Evolutionary conservation across 2,888 invertebrate genomes (phyloP).

Genomic region (Hetaerina titia): DNA sequence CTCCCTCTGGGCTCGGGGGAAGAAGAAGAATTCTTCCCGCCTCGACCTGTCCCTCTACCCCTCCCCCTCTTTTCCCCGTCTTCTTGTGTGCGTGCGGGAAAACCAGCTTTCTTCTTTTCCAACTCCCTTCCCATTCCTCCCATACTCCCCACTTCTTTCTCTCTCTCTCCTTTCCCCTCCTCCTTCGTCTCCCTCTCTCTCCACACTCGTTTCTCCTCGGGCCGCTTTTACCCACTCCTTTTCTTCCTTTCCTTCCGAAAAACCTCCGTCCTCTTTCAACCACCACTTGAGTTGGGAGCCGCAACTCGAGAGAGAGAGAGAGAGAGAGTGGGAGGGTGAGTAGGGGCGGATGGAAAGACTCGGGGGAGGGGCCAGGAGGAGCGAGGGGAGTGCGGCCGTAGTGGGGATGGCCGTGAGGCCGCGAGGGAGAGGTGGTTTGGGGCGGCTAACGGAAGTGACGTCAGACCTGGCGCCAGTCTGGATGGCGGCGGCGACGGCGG

Average conservation of each 20-base stretch:
- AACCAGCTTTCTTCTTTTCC: slow-evolving; percentile 2
- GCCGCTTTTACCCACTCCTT: slow-evolving; percentile 67
- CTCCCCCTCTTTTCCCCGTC: neutral
- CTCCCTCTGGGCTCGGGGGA: slow-evolving; percentile 23
- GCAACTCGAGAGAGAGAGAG: neutral
- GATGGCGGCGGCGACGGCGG: slow-evolving; percentile 63
- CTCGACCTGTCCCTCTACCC: neutral
- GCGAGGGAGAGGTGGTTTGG: slow-evolving; percentile 29
- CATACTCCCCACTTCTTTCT: neutral
- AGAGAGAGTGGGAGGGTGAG: neutral
- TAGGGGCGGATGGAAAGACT: neutral
- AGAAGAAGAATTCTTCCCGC: neutral
- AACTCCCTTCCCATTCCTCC: neutral
- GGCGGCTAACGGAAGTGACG: slow-evolving; percentile 64
- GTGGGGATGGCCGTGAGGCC: slow-evolving; percentile 4
- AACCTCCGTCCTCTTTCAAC: slow-evolving; percentile 59
- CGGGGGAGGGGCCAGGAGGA: neutral
- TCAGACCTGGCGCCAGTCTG: slow-evolving; percentile 66
- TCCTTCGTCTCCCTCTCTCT: slow-evolving; percentile 69
- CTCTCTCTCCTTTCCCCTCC: slow-evolving; percentile 68
- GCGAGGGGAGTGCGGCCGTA: neutral
- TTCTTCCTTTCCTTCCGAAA: neutral
- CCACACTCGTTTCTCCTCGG: slow-evolving; percentile 69
- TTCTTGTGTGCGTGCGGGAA: neutral
- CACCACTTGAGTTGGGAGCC: slow-evolving; percentile 48